Conservation (phyloP, 2,797 vertebrate genomes). For the Smutsia temminckii region DNA sequence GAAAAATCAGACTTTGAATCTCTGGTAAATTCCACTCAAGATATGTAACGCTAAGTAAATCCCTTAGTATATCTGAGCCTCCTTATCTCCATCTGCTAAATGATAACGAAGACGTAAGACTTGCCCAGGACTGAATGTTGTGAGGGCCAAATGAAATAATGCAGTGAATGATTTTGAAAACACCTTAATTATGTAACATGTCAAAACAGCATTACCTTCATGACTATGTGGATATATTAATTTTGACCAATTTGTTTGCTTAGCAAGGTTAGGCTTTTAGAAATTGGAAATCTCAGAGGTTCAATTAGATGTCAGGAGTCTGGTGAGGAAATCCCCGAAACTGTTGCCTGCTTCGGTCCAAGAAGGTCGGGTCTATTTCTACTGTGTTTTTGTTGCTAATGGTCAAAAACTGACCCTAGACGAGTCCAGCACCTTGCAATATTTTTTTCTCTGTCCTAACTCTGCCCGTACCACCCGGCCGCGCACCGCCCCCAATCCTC, state of each 20-base stretch:
- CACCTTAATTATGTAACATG: neutral
- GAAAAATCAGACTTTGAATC: neutral
- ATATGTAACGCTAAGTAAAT: neutral
- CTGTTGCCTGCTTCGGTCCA: neutral
- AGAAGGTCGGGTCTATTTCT: neutral
- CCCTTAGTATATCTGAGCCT: neutral
- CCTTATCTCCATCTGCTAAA: neutral
- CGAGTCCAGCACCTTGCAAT: neutral
- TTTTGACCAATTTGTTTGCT: neutral
- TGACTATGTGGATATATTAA: neutral
- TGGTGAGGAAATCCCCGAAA: neutral
- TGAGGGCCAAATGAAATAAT: neutral
- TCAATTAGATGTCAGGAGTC: neutral
- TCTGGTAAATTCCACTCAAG: neutral
- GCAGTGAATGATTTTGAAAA: neutral
- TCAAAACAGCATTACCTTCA: neutral
- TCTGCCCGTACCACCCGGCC: no score
- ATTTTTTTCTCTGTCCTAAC: neutral
- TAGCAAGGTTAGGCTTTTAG: neutral
- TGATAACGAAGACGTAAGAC: neutral
- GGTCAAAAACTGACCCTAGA: neutral
- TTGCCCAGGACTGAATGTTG: neutral
- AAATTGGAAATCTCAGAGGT: neutral
- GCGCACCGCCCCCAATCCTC: no score
- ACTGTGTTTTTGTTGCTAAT: neutral